Evolutionary conservation across 2,113 vertebrate species (phyloP), one percentile per base, ranked within the genome.

Genomic region (Globicephala melas): DNA sequence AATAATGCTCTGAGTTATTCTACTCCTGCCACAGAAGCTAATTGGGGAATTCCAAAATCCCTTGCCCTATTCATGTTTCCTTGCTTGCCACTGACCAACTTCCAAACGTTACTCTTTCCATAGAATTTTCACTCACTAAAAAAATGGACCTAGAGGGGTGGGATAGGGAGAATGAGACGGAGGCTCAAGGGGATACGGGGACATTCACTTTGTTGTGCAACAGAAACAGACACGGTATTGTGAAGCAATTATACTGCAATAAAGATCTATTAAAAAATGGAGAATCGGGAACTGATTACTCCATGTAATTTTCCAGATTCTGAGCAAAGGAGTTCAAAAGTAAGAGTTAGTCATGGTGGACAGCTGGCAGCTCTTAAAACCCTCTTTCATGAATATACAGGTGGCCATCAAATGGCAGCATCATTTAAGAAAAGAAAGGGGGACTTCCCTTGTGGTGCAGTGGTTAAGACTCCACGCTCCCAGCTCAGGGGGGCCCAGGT

Each of bases 91-190:
- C 4, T 7, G 67, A 55, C 4, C 41, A 33, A 7, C 44, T 21
- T 20, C 31, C n/a, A 21, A 7, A 6, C 11, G 10, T 38, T 4
- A 17, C 5, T 8, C 15, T 6, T 41, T 65, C 53, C 20, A 0
- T 38, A 33, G 11, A 7, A 33, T 11, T 33, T 63, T 73, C 1
- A 18, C 11, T 11, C 62, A 28, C 26, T 26, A 63, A 62, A 62
- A 62, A 11, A 11, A 11, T 5, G 50, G 50, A 53, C 14, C 14
- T 53, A 53, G 50, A 53, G 50, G 50, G 50, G 50, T 15, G 14
- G 50, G 14, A 53, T 53, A 15, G 50, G 50, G 14, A 53, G 4
- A 1, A 15, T 15, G 50, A 5, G 50, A 53, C 4, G 50, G 50
- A 53, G 4, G 50, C 50, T 53, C 14, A 1, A 53, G 14, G 14